Conservation (phyloP, 2,113 vertebrate species). For the Pseudonaja textilis region DNA sequence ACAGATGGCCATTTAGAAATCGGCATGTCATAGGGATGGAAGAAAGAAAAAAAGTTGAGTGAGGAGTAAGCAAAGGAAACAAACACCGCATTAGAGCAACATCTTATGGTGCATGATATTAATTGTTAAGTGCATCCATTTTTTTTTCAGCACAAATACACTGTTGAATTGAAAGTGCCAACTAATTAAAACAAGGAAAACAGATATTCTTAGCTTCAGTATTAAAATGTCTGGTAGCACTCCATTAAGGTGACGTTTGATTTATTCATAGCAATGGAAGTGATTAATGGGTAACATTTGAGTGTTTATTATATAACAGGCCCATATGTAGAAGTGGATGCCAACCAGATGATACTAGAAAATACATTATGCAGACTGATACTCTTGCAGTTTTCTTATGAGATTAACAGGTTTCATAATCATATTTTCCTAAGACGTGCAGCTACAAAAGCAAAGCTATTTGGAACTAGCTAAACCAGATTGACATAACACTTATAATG, state of each 20-base stretch:
- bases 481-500: neutral
- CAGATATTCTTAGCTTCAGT: neutral
- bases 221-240: constrained; percentile 5
- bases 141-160: constrained; percentile 18
- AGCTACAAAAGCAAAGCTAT: neutral
- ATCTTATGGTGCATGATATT: neutral
- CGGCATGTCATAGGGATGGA: constrained; percentile 31
- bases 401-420: constrained; percentile 10
- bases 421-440: constrained; percentile 8
- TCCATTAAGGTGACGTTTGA: constrained; percentile 23
- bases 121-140: constrained; percentile 14
- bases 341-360: constrained; percentile 27
- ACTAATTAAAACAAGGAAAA: neutral
- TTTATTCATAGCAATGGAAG: constrained; percentile 16
- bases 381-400: constrained; percentile 7
- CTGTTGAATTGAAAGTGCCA: constrained; percentile 10
- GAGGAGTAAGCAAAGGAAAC: constrained; percentile 12
- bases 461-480: neutral
- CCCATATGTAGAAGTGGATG: constrained; percentile 5
- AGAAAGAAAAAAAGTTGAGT: neutral
- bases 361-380: constrained; percentile 5
- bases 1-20: constrained; percentile 67
- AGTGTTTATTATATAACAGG: constrained; percentile 30
- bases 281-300: constrained; percentile 13
- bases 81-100: neutral